Conservation (phyloP, 2,888 invertebrate species). For the Scaptodrosophila latifasciaeformis region DNA sequence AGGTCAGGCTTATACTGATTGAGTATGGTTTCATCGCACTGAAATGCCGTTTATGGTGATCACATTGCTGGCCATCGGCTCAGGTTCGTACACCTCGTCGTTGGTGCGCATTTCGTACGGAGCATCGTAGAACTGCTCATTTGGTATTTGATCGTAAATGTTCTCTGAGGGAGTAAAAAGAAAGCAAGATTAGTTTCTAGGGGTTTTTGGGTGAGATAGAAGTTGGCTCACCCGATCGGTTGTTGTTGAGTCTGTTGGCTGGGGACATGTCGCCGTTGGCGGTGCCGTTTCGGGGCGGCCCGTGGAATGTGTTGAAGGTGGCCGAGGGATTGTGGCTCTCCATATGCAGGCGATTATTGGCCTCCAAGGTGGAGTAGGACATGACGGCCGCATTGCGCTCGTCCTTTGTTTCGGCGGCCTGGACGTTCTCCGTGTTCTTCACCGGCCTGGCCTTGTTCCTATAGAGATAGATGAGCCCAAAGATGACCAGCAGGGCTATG, state of each 20-base stretch:
- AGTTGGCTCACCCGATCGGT: conserved; percentile 45
- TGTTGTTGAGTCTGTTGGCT: conserved; percentile 32
- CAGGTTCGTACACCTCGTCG: conserved; percentile 78
- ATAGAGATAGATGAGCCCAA: conserved; percentile 87
- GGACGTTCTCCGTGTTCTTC: conserved; percentile 91
- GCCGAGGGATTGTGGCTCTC: conserved; percentile 71
- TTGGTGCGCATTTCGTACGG: conserved; percentile 81
- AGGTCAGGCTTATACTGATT: not conserved
- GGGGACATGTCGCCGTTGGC: conserved; percentile 27
- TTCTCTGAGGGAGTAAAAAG: conserved; percentile 73
- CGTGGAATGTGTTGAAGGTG: conserved; percentile 75
- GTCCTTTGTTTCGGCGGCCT: conserved; percentile 89
- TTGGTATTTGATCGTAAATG: conserved; percentile 80
- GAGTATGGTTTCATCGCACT: conserved; percentile 78
- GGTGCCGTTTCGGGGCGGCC: conserved; percentile 27
- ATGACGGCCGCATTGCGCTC: conserved; percentile 91
- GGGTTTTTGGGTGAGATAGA: no score
- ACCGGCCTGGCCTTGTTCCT: conserved; percentile 89
- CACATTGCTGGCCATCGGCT: conserved; percentile 75
- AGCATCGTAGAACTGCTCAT: conserved; percentile 85
- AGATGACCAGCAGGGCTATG: conserved; percentile 84
- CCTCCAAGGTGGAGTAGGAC: conserved; percentile 90
- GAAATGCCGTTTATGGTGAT: conserved; percentile 93
- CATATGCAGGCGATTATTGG: conserved; percentile 75
- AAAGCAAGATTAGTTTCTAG: no score